phyloP scores from a whole-genome alignment of 1,140 invertebrate genomes.

The Hydropsyche tenuis region DNA sequence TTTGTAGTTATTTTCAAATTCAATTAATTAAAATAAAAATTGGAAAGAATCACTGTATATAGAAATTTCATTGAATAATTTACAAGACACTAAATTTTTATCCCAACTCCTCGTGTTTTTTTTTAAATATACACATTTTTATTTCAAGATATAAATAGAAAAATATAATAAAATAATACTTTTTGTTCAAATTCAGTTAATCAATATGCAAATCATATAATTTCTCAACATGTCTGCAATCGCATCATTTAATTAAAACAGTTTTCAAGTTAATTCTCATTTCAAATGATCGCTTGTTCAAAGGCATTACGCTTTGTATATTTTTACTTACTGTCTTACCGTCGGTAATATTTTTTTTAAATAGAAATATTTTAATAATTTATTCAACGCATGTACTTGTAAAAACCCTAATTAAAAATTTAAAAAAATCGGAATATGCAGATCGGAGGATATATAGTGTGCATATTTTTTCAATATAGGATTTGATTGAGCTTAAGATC shows the following conservation, averaged over 20 bases:
- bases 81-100: no score
- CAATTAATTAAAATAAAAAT: no score
- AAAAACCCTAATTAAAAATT: no score
- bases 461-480: slow-evolving; percentile 20
- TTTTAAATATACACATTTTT: not conserved
- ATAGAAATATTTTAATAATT: no score
- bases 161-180: slow-evolving; percentile 3
- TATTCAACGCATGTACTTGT: no score
- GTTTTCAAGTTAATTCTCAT: not conserved
- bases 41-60: no score
- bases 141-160: slow-evolving; percentile 6
- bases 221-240: not conserved
- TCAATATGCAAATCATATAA: not conserved
- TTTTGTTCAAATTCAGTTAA: not conserved
- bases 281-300: no score
- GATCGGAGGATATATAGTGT: slow-evolving; percentile 12
- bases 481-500: slow-evolving; percentile 33
- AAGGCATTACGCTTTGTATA: not conserved
- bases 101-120: no score
- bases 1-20: no score
- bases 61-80: no score
- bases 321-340: not conserved
- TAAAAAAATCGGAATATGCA: not conserved
- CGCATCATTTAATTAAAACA: not conserved
- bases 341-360: no score